A percentile compares a stretch with the other conserved stretches of the same genome.
Conservation (phyloP, 1,140 invertebrate genomes). For the Eubasilissa regina region DNA sequence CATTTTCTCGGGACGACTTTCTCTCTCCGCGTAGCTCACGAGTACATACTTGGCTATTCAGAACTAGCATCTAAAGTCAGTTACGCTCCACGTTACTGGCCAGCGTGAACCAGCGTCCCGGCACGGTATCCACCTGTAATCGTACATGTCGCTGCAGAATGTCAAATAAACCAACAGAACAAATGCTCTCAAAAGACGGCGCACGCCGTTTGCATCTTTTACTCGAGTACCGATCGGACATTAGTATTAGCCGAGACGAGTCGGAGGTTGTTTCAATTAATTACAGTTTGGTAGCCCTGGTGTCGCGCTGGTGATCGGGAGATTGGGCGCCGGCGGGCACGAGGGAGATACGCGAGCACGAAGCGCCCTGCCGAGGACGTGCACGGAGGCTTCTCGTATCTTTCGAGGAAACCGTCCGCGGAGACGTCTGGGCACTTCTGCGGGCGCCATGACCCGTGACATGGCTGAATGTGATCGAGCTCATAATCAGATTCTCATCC, state of each 20-base stretch:
- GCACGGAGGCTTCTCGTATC: conserved; percentile 23
- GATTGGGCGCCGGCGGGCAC: conserved; percentile 14
- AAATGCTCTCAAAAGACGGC: conserved; percentile 33
- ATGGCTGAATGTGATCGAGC: conserved; percentile 20
- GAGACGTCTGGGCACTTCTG: too few species aligned
- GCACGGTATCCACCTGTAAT: conserved; percentile 47
- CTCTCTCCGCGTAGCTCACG: not conserved
- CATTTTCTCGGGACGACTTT: too few species aligned
- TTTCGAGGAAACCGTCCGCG: conserved; percentile 28
- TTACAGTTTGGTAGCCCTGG: conserved; percentile 43
- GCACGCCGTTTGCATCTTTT: conserved; percentile 23
- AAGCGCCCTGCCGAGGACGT: not conserved
- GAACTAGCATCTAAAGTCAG: too few species aligned
- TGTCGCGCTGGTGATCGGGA: conserved; percentile 36
- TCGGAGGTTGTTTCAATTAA: conserved; percentile 47
- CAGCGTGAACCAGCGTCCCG: too few species aligned
- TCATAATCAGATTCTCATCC: not conserved
- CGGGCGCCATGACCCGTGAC: conserved; percentile 6
- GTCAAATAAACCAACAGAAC: conserved; percentile 51
- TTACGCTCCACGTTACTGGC: too few species aligned
- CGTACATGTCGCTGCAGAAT: conserved; percentile 42
- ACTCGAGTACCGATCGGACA: conserved; percentile 24
- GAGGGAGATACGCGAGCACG: conserved; percentile 19
- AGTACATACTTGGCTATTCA: not conserved
- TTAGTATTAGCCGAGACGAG: conserved; percentile 45